Evolutionary conservation across 2,113 vertebrate species (phyloP).

Genomic region (Callorhinus ursinus): DNA sequence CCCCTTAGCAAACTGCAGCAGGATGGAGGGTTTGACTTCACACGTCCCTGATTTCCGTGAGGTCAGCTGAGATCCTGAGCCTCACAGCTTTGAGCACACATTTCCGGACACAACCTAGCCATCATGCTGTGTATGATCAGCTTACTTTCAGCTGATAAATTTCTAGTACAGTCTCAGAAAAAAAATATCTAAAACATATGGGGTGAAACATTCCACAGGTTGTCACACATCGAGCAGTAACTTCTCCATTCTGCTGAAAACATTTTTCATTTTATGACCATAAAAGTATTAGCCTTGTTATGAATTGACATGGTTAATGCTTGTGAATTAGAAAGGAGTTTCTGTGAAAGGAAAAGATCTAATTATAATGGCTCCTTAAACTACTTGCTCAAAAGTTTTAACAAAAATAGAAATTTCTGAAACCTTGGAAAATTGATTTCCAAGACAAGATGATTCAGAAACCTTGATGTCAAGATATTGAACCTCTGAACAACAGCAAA

Average conservation of each 20-base stretch:
- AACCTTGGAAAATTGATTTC: neutral
- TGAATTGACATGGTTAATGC: no score
- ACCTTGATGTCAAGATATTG: neutral
- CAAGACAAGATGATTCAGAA: neutral
- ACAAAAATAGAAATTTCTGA: neutral
- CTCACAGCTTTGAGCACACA: neutral
- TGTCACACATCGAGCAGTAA: accelerated
- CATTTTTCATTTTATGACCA: neutral
- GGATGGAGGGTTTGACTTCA: neutral
- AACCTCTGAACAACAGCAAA: neutral
- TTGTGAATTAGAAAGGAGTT: neutral
- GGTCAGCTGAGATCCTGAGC: neutral
- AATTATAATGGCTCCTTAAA: neutral
- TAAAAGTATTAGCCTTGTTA: neutral
- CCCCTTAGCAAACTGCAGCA: accelerated
- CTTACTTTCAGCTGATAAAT: neutral
- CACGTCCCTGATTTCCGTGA: neutral
- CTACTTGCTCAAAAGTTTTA: neutral
- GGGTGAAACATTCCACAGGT: neutral
- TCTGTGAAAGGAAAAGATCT: neutral
- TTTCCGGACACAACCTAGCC: neutral
- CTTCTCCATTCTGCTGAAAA: neutral
- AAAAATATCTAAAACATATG: neutral
- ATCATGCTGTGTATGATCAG: accelerated
- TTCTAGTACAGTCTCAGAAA: neutral